Evolutionary conservation across 2,113 vertebrate species (phyloP), one percentile per base, ranked within the genome.

Genomic region (Crotalus tigris): DNA sequence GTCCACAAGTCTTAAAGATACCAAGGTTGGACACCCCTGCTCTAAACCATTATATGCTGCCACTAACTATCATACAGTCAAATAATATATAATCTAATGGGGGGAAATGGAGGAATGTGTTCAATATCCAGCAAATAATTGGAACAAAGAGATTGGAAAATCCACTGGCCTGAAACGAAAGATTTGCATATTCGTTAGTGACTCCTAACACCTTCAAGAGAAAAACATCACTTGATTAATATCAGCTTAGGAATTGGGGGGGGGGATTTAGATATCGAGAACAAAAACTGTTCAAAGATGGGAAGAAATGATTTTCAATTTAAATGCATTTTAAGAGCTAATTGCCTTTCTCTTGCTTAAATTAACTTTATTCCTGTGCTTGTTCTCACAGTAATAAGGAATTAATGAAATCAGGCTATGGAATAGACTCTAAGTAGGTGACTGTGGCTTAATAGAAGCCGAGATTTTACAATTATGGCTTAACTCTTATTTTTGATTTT

Each of bases 261-360:
- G 29, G 6, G 29, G 49, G 93, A 91, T 96, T 93, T 85, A 94
- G 87, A 93, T 94, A 92, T 93, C 87, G 93, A 90, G 81, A 33
- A 55, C 61, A 57, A 0, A 0, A 94, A 92, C 29, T 61, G 88
- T 89, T 96, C 91, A 92, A 88, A 94, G 92, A 54, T 88, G 94
- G 89, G 54, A 61, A n/a, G 85, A 93, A 95, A 95, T 88, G 90
- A 93, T 96, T 96, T 97, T 95, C 92, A 91, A 89, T 89, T 95
- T 95, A 94, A 89, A 94, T 94, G 39, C 15, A 3, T 15, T 89
- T 61, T 29, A 90, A 2, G 24, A 90, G 58, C 94, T 95, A 53
- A 91, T n/a, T 93, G 58, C 95, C 54, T 69, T 94, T 86, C 0
- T 0, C n/a, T 91, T 93, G 59, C 92, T 94, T 92, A 69, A 85